phyloP scores from a whole-genome alignment of 2,113 vertebrate species.

The Tyrannus savana region DNA sequence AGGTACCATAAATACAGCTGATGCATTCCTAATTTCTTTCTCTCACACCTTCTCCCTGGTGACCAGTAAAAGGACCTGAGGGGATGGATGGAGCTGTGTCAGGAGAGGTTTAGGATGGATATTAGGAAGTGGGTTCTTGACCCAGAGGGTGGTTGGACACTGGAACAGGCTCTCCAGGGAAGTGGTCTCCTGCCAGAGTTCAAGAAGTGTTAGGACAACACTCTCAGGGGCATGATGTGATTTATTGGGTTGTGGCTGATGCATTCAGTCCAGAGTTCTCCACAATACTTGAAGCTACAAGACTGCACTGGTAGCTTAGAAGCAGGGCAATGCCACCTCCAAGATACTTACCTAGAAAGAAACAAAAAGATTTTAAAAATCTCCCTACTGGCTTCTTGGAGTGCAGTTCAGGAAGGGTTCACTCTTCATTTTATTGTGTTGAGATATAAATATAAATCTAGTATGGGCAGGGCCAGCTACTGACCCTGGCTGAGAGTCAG shows the following conservation, averaged over 20 bases:
- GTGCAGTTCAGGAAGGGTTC: neutral
- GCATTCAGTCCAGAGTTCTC: neutral
- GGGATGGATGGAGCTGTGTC: rapidly evolving
- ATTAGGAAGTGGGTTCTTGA: rapidly evolving
- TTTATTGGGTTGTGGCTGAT: neutral
- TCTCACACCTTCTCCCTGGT: neutral
- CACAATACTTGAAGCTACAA: neutral
- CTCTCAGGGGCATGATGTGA: neutral
- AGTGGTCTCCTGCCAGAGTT: neutral
- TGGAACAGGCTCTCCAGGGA: neutral
- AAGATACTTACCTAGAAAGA: neutral
- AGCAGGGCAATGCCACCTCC: neutral
- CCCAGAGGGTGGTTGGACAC: neutral
- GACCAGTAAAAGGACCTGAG: neutral
- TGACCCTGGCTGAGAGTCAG: neutral
- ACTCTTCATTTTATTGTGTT: neutral
- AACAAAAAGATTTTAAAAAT: rapidly evolving
- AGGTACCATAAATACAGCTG: neutral
- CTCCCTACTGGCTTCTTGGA: neutral
- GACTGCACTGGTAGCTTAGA: neutral
- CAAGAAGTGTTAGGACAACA: rapidly evolving
- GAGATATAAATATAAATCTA: neutral
- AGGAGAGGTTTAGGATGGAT: neutral
- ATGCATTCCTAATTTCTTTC: neutral
- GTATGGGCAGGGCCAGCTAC: rapidly evolving